Base-by-base conservation (phyloP, 2,888 invertebrate species). In the Dicyrtomina minuta region DNA sequence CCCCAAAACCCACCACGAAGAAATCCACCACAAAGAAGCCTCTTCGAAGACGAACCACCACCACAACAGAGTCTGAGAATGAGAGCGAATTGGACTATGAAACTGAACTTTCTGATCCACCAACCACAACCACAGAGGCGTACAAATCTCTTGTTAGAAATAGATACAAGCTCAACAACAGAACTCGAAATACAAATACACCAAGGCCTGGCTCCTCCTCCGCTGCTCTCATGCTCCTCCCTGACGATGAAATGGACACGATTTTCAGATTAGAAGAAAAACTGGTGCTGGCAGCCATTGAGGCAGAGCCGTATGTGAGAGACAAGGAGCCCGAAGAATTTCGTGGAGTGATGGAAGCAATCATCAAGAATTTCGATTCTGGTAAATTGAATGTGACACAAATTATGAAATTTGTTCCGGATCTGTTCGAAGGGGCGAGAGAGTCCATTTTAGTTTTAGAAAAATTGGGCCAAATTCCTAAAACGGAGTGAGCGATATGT, bases 381-480 rank as follows among this genome's bases (percentile, higher is more conserved):
- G 51, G 46, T 3, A 24, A 22, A 13, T 59, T 74, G 2, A 76
- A 77, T 61, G 27, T 66, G 51, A 74, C 76, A 0, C 67, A 72
- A 70, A 73, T 77, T 17, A 26, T 71, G 24, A 61, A 71, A 26
- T 72, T 72, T 4, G 73, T 77, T 41, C 77, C 77, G 0, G 69
- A 49, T 41, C 66, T 77, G 26, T 77, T 77, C 60, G 70, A 76
- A 51, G 77, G 77, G 24, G 74, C 77, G 0, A 27, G 71, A 15
- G 69, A 75, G 56, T 75, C 77, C 8, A 69, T 77, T 26, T 49
- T 62, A 1, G 55, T 77, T 24, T 33, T 77, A 49, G 76, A 76
- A 46, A 73, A 71, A 60, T 61, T 77, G 12, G 77, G 77, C 2
- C 41, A 67, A 20, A 49, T 67, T 20, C 59, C 27, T 12, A 33